Evolutionary conservation across 2,113 vertebrate genomes (phyloP), one percentile per base, ranked within the genome.

Genomic region (Larimichthys polyactis): DNA sequence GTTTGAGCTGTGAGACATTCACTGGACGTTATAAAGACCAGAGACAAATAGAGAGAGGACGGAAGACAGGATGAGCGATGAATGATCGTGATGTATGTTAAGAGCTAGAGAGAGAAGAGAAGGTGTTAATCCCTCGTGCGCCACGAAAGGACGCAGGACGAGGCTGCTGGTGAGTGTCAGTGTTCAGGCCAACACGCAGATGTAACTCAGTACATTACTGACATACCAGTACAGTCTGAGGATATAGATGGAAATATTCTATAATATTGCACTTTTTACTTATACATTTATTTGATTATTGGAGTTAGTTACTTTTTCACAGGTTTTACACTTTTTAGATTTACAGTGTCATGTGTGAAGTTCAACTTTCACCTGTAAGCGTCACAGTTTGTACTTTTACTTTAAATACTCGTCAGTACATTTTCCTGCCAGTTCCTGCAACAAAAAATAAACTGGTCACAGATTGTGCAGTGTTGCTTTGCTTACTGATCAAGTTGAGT

Each of bases 151-250:
- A 78, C 79, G 24, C 46, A 79, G 81, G 49, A 76, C n/a, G 15
- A 71, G 66, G 29, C 22, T 29, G 77, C 80, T 87, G 81, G 43
- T 68, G 58, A 66, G 29, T 3, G 62, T 90, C 75, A 67, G 44
- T 19, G 65, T 24, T 44, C 49, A 59, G 46, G 22, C 22, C 12
- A 16, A 29, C 57, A 29, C 27, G 4, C 58, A 32, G 57, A 17
- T 3, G 8, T 11, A 57, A 11, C 14, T 40, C 20, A n/a, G 17
- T 20, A 7, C 66, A 36, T 8, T 54, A n/a, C 19, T 54, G 29
- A 69, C 5, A 55, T 43, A 43, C 32, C 6, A 17, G 20, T 3
- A 10, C 2, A 43, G 14, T 43, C 5, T 55, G 51, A 71, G 12
- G 49, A 24, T 24, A 32, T 15, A 19, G 27, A 32, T 3, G 8